Base-by-base conservation (phyloP, 2,797 vertebrate species). In the Crenuchus spilurus region DNA sequence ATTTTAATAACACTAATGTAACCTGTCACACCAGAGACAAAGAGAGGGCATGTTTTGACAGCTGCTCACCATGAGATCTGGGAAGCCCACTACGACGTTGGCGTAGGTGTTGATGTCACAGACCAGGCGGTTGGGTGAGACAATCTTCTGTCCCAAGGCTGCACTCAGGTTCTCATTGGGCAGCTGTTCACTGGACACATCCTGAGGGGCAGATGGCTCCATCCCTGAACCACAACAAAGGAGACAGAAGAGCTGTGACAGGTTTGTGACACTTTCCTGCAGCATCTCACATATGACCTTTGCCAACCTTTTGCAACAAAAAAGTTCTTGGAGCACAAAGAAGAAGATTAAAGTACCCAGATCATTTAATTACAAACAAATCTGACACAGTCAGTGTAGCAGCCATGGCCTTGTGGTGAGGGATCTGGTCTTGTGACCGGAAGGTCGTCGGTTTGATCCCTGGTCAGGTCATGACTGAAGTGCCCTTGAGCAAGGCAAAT, bases 101-200 rank as follows among this genome's bases (percentile, higher is more conserved):
- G 95, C 96, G 4, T 94, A 98, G 83, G 86, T 92, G 52, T 87
- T 80, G 10, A 87, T 75, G 83, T 98, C 96, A 1, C 93, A 92
- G 77, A 97, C 78, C 2, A 99, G 22, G 8, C 97, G 95, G 86
- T 97, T 99, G 1, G 98, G 97, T 22, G 96, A 97, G 55, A 87
- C 90, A 3, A 99, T 98, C 87, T 94, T 98, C 85, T 98, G 96
- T 80, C 92, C 93, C 76, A 98, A 89, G 61, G 96, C 96, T 6
- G 90, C 87, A 46, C 94, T 98, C 74, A 99, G 93, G 88, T 96
- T 96, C 90, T 97, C 95, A 28, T 94, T 91, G 81, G 97, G 93
- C 0, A 99, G 89, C 72, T 96, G 95, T 75, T 96, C 94, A 83
- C 84, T 92, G 37, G 96, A 96, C 79, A 97, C 79, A 70, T 89